Evolutionary conservation across 2,797 vertebrate genomes (phyloP), one percentile per base, ranked within the genome.

Genomic region (Sebastes umbrosus): DNA sequence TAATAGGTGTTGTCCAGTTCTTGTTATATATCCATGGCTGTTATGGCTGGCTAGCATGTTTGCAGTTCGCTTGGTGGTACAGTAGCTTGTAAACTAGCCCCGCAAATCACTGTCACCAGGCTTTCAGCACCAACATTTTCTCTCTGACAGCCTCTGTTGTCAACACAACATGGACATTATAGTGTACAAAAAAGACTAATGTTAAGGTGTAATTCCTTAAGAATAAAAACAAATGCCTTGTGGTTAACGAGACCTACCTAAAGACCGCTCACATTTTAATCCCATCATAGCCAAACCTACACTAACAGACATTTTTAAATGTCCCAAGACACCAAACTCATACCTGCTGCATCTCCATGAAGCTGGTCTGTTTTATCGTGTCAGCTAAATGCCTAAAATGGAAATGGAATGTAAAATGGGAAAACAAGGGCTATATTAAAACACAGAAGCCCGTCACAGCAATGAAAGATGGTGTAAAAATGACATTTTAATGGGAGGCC

Each of bases 401-500:
- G 60, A 31, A 68, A 64, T 75, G 87, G 73, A 86, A 77, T 84
- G 66, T 60, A 22, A 72, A 64, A 73, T 4, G 4, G 58, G 62
- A 54, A 60, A 59, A 64, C 1, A 11, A 20, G 1, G 39, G 46
- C 70, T 79, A 73, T 74, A 70, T 77, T 74, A 70, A 85, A 83
- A 64, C 52, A 55, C 79, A 83, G 76, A 25, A 13, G 32, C 9
- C 65, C 76, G 75, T 77, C 77, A 34, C 3, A 32, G 68, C 13
- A 22, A 12, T 70, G 73, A 87, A 29, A 34, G 59, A 65, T 72
- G 62, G 20, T 22, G 72, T 65, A n/a, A 73, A 87, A 84, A 64
- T 67, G 67, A 54, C 4, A 10, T 81, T 86, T 87, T 85, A 86
- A 84, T 86, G 82, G 6, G 63, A 83, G 84, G 75, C 69, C 79